Evolutionary conservation across 2,888 invertebrate species (phyloP), one percentile per base, ranked within the genome.

Genomic region (Aleiodes leptofemur): DNA sequence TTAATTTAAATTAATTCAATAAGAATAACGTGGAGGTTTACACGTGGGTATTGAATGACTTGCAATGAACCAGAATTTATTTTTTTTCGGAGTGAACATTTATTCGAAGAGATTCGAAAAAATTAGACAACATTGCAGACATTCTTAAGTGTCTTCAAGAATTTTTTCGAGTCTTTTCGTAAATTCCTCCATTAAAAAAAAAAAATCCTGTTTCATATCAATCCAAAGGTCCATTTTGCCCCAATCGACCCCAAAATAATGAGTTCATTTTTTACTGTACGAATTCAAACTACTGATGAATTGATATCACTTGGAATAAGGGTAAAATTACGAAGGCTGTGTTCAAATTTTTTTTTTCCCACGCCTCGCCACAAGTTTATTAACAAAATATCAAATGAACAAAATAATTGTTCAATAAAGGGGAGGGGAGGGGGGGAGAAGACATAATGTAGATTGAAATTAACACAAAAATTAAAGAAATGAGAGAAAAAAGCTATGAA

Each of bases 261-360:
- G 7, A 57, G 57, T 34, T 57, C 6, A 66, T 57, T 78, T 23
- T 77, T 78, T 74, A 77, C 74, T 77, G 78, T 68, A 74, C 78
- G 75, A 76, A 23, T 57, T 23, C 43, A 14, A 70, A 64, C 71
- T 74, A 78, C 56, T 43, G 75, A 80, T 71, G 82, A 82, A 78
- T 82, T 82, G 82, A 83, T 81, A 79, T 73, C 82, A 82, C 81
- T 77, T 43, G 29, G 9, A 80, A 78, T 77, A 77, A 74, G 80
- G 77, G 77, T 80, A 4, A 73, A 80, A 81, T 85, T 83, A 82
- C 78, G 79, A 83, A 82, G 85, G 84, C 84, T 86, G 85, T 83
- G 85, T 81, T 70, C 83, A 81, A 78, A 83, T 78, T 72, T 69
- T 78, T 72, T 72, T 69, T 73, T 71, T 23, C 23, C 48, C 74